phyloP scores from a whole-genome alignment of 2,797 vertebrate species.

The Discoglossus pictus region DNA sequence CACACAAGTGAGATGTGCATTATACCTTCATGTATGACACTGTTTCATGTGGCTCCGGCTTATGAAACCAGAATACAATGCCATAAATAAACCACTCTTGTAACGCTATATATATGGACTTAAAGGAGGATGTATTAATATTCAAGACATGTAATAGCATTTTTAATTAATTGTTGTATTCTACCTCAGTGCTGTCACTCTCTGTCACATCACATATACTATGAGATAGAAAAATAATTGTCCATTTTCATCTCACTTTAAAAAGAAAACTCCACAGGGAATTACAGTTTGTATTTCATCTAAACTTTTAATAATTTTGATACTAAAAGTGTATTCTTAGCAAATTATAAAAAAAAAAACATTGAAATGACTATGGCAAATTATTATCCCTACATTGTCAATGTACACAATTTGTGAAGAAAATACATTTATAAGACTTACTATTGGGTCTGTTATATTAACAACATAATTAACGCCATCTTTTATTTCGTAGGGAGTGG shows the following conservation, averaged over 20 bases:
- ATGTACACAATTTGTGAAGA: too few species aligned
- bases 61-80: conserved; percentile 18
- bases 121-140: conserved; percentile 46
- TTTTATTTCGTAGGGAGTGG: too few species aligned
- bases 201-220: conserved; percentile 76
- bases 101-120: conserved; percentile 11
- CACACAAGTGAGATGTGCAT: conserved; percentile 27
- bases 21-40: conserved; percentile 6
- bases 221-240: conserved; percentile 86
- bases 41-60: not conserved
- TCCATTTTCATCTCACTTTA: conserved; percentile 64
- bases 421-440: too few species aligned
- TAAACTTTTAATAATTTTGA: too few species aligned
- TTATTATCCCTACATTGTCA: too few species aligned
- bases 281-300: conserved; percentile 52
- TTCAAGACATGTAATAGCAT: conserved; percentile 60
- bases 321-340: too few species aligned
- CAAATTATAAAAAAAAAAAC: too few species aligned
- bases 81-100: conserved; percentile 18
- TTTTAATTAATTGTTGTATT: conserved; percentile 70
- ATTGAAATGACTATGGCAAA: too few species aligned
- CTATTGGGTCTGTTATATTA: too few species aligned
- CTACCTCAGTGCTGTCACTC: conserved; percentile 70
- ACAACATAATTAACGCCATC: too few species aligned
- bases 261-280: conserved; percentile 66